These are phyloP conservation scores for Cotesia congregata DNA, from an alignment of 2,888 invertebrate genomes.

Conservation along the genomic window DNA sequence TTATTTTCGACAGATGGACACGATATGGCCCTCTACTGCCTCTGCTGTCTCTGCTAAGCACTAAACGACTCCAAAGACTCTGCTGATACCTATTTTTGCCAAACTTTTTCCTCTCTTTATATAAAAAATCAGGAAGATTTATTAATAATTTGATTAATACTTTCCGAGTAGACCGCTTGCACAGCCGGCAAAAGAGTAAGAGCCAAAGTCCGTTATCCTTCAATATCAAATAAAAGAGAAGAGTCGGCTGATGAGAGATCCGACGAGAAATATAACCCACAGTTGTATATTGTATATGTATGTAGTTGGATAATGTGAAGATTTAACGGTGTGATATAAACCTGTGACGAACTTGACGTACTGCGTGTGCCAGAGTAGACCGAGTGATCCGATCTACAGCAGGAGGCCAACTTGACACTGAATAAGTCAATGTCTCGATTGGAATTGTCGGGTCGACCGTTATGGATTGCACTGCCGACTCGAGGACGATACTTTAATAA, in stretches of 20 bases:
- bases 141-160: neutral
- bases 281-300: conserved; percentile 14
- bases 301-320: conserved; percentile 16
- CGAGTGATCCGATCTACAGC: conserved; percentile 37
- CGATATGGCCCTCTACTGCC: conserved; percentile 45
- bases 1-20: conserved; percentile 63
- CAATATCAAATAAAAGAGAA: neutral
- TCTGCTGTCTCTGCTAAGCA: too few species aligned
- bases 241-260: conserved; percentile 18
- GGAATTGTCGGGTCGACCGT: conserved; percentile 33
- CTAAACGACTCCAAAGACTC: too few species aligned
- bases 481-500: conserved; percentile 21
- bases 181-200: neutral
- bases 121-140: neutral
- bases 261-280: conserved; percentile 6
- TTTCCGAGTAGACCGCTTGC: neutral
- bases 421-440: conserved; percentile 52
- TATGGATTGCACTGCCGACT: conserved; percentile 27
- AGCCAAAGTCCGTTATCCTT: neutral
- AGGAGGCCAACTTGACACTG: conserved; percentile 51
- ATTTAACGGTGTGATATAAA: conserved; percentile 36
- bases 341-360: conserved; percentile 47
- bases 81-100: too few species aligned
- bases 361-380: conserved; percentile 43
- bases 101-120: neutral